phyloP scores from a whole-genome alignment of 2,113 vertebrate species.

The Balaeniceps rex region DNA sequence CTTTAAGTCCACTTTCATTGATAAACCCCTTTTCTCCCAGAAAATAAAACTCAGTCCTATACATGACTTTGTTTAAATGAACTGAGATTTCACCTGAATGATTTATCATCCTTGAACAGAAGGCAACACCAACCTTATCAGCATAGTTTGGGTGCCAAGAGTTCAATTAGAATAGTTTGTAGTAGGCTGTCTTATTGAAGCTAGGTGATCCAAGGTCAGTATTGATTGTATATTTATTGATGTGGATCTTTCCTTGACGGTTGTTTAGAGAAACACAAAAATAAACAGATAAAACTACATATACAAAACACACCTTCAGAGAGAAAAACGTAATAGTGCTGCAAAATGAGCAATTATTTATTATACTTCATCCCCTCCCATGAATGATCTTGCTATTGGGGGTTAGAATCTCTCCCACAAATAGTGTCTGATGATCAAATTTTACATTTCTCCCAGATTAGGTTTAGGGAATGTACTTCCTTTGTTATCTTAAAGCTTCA shows the following conservation, averaged over 20 bases:
- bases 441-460: background rate
- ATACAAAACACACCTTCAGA: background rate
- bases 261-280: background rate
- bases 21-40: background rate
- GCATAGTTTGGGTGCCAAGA: background rate
- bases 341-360: background rate
- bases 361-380: background rate
- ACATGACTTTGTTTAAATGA: background rate
- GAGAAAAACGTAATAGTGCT: background rate
- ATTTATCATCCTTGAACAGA: slow-evolving; percentile 40
- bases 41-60: background rate
- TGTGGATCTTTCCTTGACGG: background rate
- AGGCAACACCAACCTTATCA: background rate
- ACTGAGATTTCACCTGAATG: background rate
- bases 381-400: background rate
- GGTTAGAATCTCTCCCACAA: background rate
- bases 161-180: slow-evolving; percentile 20
- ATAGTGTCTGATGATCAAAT: background rate
- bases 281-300: background rate
- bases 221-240: slow-evolving; percentile 6
- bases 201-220: background rate
- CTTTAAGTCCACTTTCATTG: background rate
- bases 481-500: background rate
- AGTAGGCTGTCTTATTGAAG: background rate
- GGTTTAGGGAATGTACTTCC: background rate